Base-by-base conservation (phyloP, 2,797 vertebrate genomes). In the Philypnodon macrostomus region DNA sequence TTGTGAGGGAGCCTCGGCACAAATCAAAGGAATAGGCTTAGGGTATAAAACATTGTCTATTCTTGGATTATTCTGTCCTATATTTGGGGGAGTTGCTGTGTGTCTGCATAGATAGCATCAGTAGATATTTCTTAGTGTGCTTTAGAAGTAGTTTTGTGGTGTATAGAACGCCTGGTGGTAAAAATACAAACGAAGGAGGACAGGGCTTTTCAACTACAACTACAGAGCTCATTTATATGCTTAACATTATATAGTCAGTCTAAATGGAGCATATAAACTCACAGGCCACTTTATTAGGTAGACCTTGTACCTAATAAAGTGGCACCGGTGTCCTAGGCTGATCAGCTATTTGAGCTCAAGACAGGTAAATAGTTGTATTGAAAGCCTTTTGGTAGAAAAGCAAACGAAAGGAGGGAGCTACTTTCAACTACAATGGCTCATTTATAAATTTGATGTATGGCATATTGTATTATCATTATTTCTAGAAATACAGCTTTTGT, bases 31-130 rank as follows among this genome's bases (percentile, higher is more conserved):
- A 45, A 67, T 36, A 44, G 62, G 66, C 75, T 76, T 54, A 71
- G 45, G 73, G 63, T 64, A 62, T 71, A 53, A 78, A 73, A 68
- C 33, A 4, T 63, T 58, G 62, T 73, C 75, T 82, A 82, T 85
- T 84, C 67, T 71, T 68, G 62, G 67, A 51, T 55, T 71, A 58
- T 62, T 66, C 62, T 79, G 71, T 77, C 69, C 76, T 77, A 77
- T 75, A 71, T 84, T 79, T 30, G 14, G 26, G 27, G 23, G 59
- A 47, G 61, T 74, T 63, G 46, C 55, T 50, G 57, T 58, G 53
- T 48, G 52, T 45, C 52, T 39, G 58, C 53, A 54, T 17, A 59
- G 54, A 58, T 23, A 63, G 52, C 55, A 65, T 66, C 60, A 68
- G 75, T 69, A 73, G 64, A 76, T 55, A 60, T 45, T 42, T 35